These are phyloP conservation scores for Montipora cactus DNA, from an alignment of 64 coral and sea anemone species.

Conservation along the genomic window DNA sequence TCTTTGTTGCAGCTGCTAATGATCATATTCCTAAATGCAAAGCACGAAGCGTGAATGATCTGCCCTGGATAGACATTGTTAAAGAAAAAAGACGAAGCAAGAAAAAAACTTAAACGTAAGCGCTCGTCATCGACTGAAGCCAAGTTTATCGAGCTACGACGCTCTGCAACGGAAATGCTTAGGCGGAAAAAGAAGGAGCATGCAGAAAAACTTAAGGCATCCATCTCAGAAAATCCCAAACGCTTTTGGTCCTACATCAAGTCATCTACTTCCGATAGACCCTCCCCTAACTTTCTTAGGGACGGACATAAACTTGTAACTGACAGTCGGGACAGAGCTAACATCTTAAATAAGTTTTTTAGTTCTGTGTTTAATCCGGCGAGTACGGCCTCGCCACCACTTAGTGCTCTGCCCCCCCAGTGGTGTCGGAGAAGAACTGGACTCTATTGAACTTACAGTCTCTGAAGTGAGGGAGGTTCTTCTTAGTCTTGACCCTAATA, in stretches of 20 bases:
- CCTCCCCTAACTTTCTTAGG: too few species aligned
- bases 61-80: conserved; percentile 36
- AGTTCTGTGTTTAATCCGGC: too few species aligned
- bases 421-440: too few species aligned
- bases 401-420: too few species aligned
- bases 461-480: too few species aligned
- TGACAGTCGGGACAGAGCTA: too few species aligned
- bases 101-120: conserved; percentile 21
- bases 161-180: conserved; percentile 37
- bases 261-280: not conserved
- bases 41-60: conserved; percentile 25
- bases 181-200: conserved; percentile 40
- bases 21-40: conserved; percentile 56
- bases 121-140: not conserved
- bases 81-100: not conserved
- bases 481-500: too few species aligned
- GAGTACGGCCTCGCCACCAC: too few species aligned
- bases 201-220: conserved; percentile 12
- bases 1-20: conserved; percentile 51
- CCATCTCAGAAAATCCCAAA: conserved; percentile 45
- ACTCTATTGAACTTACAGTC: too few species aligned
- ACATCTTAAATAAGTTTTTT: too few species aligned
- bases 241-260: conserved; percentile 74
- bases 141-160: conserved; percentile 23
- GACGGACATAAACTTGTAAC: too few species aligned